Evolutionary conservation across 2,113 vertebrate genomes (phyloP), one percentile per base, ranked within the genome.

Genomic region (Acinonyx jubatus): DNA sequence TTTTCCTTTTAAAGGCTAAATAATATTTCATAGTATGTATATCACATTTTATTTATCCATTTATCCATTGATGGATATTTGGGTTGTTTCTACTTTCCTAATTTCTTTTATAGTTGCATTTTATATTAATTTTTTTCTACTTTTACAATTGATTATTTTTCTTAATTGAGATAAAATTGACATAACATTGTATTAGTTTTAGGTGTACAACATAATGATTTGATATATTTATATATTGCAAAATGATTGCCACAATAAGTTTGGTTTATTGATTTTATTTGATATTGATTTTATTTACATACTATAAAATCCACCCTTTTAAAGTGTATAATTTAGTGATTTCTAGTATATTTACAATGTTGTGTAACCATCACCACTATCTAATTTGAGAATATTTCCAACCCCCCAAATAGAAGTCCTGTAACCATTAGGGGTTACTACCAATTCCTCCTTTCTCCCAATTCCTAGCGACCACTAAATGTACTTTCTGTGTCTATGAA

Each of bases 201-300:
- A 66, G 41, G 41, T 41, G 25, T 57, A 73, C 85, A 73, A 9
- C 50, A 41, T 69, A 73, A 31, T 88, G 33, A 29, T 7, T 73
- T 66, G 25, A 45, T 84, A 84, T 45, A 45, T 65, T 57, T 61
- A 65, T 83, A 36, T 57, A 41, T 73, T 88, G 7, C 18, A 73
- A 73, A 88, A 71, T 87, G 38, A 66, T 84, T 89, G 48, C 29
- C 29, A n/a, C 71, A 76, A 1, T 41, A 82, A n/a, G 57, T 65
- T 90, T 90, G 48, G 41, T 66, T 90, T 63, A 57, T 63, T 81
- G 41, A 71, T 90, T 90, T 68, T 68, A 78, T 91, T 90, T 85
- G 21, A 48, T 80, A 79, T 69, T 85, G 29, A 31, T 79, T 69
- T 45, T 91, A 85, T 61, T 69, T 25, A 91, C 16, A 63, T 48